phyloP scores from a whole-genome alignment of 2,888 invertebrate species.

The Nemotelus nigrinus region DNA sequence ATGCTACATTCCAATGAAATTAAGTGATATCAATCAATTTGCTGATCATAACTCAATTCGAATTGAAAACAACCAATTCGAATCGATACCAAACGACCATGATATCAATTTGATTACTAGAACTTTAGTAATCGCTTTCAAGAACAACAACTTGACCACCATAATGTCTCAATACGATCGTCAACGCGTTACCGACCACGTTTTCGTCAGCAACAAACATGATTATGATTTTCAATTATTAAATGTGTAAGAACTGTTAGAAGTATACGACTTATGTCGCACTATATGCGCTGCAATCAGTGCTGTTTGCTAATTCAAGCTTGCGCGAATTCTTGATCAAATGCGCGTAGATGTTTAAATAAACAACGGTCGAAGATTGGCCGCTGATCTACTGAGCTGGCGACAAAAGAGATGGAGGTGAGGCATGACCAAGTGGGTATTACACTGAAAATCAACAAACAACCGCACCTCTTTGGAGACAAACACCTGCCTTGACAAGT shows the following conservation, averaged over 20 bases:
- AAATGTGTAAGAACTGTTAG: too few relatives aligned
- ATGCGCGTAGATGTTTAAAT: neutral
- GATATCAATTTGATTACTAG: conserved; percentile 25
- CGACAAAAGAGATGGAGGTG: too few relatives aligned
- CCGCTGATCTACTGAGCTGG: too few relatives aligned
- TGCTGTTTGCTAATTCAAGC: too few relatives aligned
- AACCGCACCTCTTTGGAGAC: conserved; percentile 27
- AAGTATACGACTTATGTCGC: neutral
- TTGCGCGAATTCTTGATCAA: neutral
- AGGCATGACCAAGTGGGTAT: too few relatives aligned
- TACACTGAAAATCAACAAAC: too few relatives aligned
- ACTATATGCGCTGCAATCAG: neutral
- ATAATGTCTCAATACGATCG: neutral
- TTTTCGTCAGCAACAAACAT: conserved; percentile 13
- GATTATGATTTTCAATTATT: neutral
- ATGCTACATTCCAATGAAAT: too few relatives aligned
- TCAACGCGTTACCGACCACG: neutral
- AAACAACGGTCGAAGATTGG: too few relatives aligned
- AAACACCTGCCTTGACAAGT: conserved; percentile 46
- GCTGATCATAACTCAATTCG: neutral
- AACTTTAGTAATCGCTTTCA: conserved; percentile 24
- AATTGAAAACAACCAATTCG: conserved; percentile 21
- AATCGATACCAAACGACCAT: conserved; percentile 29
- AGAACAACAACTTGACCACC: conserved; percentile 39
- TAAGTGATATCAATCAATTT: too few relatives aligned